Evolutionary conservation across 2,888 invertebrate species (phyloP).

Genomic region (Sinohyriopsis cumingii): DNA sequence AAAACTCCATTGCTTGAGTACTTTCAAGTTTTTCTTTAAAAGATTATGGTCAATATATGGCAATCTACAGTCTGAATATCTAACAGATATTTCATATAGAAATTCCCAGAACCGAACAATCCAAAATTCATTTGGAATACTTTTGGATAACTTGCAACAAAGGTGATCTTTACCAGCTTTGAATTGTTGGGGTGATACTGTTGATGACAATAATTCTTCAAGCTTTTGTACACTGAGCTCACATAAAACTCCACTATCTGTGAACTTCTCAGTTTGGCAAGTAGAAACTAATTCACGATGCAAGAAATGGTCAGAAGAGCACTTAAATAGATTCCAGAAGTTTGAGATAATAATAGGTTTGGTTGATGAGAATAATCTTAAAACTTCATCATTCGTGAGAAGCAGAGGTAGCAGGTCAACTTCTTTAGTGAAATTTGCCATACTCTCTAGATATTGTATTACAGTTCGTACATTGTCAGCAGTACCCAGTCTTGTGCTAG

Average conservation of each 20-base stretch:
- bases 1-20: no score
- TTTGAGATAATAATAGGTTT: slow-evolving; percentile 28
- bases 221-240: slow-evolving; percentile 2
- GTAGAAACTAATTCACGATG: slow-evolving; percentile 3
- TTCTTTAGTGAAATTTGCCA: slow-evolving; percentile 15
- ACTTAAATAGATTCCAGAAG: slow-evolving; percentile 10
- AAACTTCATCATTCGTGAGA: slow-evolving; percentile 37
- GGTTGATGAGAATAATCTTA: slow-evolving; percentile 29
- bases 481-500: slow-evolving; percentile 5
- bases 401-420: slow-evolving; percentile 48
- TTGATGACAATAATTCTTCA: not conserved
- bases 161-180: no score
- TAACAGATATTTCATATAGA: no score
- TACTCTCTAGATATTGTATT: slow-evolving; percentile 21
- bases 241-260: not conserved
- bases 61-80: no score
- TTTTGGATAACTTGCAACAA: no score
- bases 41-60: no score
- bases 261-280: not conserved
- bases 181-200: no score
- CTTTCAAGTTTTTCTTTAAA: no score
- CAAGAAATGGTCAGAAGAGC: slow-evolving; percentile 8
- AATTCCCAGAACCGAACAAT: no score
- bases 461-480: not conserved
- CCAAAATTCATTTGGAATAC: no score